Evolutionary conservation across 1,140 invertebrate genomes (phyloP), one percentile per base, ranked within the genome.

Genomic region (Nephila pilipes): DNA sequence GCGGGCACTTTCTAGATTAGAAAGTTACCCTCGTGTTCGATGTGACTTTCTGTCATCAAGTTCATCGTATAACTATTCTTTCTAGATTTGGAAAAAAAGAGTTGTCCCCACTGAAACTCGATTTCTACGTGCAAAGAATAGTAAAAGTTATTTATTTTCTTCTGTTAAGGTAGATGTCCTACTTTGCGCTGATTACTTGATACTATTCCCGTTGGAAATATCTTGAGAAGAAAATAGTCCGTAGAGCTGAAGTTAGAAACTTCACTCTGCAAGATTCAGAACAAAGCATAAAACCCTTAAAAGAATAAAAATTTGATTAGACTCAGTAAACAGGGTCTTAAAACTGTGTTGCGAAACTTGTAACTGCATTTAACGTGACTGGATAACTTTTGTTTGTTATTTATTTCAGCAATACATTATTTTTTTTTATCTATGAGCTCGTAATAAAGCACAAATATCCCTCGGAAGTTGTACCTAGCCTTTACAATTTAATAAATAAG

Each of bases 1-100:
- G 36, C 1, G 80, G 46, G 80, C 80, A 81, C 80, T 81, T 55
- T 81, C 80, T 55, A 54, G 80, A 81, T 81, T 81, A 81, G 80
- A 81, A 81, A 81, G 38, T 81, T 55, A 10, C 32, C 29, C n/a
- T 29, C 69, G 18, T 36, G 32, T 75, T 75, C 32, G 69, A 75
- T 75, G 69, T 18, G 32, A 36, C 32, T 75, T 46, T 65, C 63
- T 65, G n/a, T 75, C 32, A 32, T 32, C 69, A 75, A 18, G 16
- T 32, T 75, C 29, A 75, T 75, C 29, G 69, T 36, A 75, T 75
- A 36, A 75, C 69, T 36, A 75, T 75, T 75, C 69, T 32, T 32
- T 20, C 69, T 6, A 75, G 69, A 75, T 75, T 60, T 75, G 20
- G 69, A 46, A 46, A n/a, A 69, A 75, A 75, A 75, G 16, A 32